phyloP scores from a whole-genome alignment of 2,888 invertebrate species.

The Aphelenchoides bicaudatus region DNA sequence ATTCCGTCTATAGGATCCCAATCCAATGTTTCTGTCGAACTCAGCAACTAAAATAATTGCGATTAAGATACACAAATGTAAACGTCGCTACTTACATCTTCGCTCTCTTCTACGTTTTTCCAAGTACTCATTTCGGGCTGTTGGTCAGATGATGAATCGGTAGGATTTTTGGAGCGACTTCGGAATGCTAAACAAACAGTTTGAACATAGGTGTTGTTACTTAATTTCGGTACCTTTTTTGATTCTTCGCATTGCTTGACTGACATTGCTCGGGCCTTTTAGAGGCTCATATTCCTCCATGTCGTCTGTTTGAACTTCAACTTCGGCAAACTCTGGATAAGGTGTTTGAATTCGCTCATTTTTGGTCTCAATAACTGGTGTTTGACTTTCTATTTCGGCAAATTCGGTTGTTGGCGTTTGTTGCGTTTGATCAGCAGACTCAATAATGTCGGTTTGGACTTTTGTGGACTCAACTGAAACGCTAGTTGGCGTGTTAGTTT shows the following conservation, averaged over 20 bases:
- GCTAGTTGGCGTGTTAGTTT: conserved; percentile 22
- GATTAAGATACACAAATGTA: neutral
- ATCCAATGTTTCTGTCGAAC: conserved; percentile 36
- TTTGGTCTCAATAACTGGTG: conserved; percentile 47
- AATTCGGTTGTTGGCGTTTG: conserved; percentile 48
- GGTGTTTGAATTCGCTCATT: conserved; percentile 53
- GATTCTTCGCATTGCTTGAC: conserved; percentile 44
- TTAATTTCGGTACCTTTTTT: too few relatives aligned
- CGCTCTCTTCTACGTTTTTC: conserved; percentile 30
- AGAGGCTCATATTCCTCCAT: conserved; percentile 25
- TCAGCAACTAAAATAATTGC: neutral
- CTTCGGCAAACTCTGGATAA: conserved; percentile 41
- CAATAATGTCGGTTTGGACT: conserved; percentile 45
- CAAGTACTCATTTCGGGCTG: conserved; percentile 44
- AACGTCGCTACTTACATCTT: neutral
- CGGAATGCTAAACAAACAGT: too few relatives aligned
- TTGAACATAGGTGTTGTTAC: too few relatives aligned
- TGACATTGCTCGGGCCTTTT: conserved; percentile 46
- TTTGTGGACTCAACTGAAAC: conserved; percentile 37
- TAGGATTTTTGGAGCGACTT: conserved; percentile 21
- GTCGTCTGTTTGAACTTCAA: conserved; percentile 49
- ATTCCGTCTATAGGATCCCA: conserved; percentile 59
- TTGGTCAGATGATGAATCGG: conserved; percentile 24
- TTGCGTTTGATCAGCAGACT: conserved; percentile 45
- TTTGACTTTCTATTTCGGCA: conserved; percentile 45